Evolutionary conservation across 2,797 vertebrate genomes (phyloP).

Genomic region (Hemibagrus guttatus): DNA sequence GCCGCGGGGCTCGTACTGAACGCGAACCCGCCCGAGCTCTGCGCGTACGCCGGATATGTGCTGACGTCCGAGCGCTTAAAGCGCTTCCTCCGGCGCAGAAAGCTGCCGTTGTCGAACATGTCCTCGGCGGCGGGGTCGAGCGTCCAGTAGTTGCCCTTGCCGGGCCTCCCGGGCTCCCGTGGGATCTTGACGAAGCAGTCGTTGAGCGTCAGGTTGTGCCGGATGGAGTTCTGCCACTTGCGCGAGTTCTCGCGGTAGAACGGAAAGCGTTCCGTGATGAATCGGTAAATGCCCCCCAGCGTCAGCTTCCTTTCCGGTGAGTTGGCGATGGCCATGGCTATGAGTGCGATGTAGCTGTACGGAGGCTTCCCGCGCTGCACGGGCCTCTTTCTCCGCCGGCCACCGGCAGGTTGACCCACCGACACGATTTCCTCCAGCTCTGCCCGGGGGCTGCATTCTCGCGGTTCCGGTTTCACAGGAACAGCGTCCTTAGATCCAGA

Average conservation of each 20-base stretch:
- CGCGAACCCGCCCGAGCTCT: conserved; percentile 75
- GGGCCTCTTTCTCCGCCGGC: conserved; percentile 89
- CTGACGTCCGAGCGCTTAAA: conserved; percentile 89
- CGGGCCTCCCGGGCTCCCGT: conserved; percentile 88
- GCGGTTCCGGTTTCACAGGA: conserved; percentile 79
- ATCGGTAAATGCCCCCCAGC: conserved; percentile 93
- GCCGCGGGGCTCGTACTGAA: conserved; percentile 81
- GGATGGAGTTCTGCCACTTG: conserved; percentile 92
- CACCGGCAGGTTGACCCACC: conserved; percentile 70
- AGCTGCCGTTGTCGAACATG: conserved; percentile 93
- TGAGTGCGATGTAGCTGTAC: conserved; percentile 96
- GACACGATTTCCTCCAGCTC: conserved; percentile 67
- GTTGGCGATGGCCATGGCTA: conserved; percentile 96
- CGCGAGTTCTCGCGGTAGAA: conserved; percentile 97
- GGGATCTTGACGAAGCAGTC: conserved; percentile 93
- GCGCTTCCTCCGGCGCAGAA: conserved; percentile 81
- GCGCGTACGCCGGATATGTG: conserved; percentile 86
- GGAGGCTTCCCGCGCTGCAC: conserved; percentile 94
- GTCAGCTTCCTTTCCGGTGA: conserved; percentile 93
- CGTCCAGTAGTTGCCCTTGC: conserved; percentile 94
- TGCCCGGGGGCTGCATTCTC: conserved; percentile 68
- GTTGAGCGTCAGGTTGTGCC: conserved; percentile 88
- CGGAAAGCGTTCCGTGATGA: conserved; percentile 96
- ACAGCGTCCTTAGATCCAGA: conserved; percentile 73
- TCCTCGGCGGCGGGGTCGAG: conserved; percentile 91